Conservation (phyloP, 2,113 vertebrate species). For the Edolisoma coerulescens region DNA sequence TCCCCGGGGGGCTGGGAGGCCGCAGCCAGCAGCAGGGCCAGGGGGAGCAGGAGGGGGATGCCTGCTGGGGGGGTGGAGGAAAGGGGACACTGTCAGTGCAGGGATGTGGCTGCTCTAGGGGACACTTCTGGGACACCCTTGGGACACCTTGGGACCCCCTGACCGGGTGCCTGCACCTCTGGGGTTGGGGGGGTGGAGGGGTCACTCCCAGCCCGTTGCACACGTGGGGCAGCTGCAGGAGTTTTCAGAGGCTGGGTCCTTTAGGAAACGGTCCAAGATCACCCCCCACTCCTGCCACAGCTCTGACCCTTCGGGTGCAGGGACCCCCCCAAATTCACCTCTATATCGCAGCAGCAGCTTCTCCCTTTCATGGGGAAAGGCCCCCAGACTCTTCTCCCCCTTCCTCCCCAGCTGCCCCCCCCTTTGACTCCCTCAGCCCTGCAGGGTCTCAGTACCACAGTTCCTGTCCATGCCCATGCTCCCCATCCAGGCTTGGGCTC, state of each 20-base stretch:
- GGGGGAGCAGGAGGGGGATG: conserved; percentile 17
- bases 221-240: not conserved
- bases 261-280: not conserved
- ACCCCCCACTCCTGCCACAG: fast-evolving
- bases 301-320: fast-evolving
- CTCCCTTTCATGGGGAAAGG: not conserved
- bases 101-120: not conserved
- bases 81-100: fast-evolving
- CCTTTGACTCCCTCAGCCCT: not conserved
- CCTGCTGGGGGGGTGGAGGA: not conserved
- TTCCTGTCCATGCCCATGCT: not conserved
- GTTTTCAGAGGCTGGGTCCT: not conserved
- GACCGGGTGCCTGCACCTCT: fast-evolving
- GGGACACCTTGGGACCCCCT: not conserved
- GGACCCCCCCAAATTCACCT: not conserved
- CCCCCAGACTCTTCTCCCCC: not conserved
- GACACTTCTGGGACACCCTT: not conserved
- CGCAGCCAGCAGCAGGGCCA: not conserved
- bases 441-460: fast-evolving
- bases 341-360: not conserved
- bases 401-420: not conserved
- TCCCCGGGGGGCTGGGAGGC: not conserved
- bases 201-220: not conserved
- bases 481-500: not conserved
- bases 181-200: not conserved